Evolutionary conservation across 2,888 invertebrate genomes (phyloP).

Genomic region (Dicranocentrus wangi): DNA sequence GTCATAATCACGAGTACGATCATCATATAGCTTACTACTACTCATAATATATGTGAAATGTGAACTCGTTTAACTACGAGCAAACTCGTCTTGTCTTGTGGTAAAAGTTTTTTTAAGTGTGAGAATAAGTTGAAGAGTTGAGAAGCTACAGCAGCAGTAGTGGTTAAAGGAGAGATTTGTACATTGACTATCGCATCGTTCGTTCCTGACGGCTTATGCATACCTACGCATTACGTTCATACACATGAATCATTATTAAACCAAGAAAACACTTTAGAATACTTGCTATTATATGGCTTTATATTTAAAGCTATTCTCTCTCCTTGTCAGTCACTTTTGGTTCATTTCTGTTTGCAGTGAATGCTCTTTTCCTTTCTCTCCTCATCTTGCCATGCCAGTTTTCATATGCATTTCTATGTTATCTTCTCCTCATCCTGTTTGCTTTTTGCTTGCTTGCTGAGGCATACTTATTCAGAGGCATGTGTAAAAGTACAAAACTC

Average conservation of each 20-base stretch:
- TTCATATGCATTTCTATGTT: conserved; percentile 12
- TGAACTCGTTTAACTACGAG: background rate
- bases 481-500: background rate
- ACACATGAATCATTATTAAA: conserved; percentile 28
- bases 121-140: no score
- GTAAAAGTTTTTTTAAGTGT: conserved; percentile 21
- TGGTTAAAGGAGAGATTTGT: no score
- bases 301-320: conserved; percentile 2
- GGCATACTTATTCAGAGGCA: conserved; percentile 21
- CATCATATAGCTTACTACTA: no score
- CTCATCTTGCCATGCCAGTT: conserved; percentile 24
- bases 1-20: no score
- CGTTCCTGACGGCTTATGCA: no score
- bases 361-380: conserved; percentile 35
- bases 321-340: conserved; percentile 22
- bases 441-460: conserved; percentile 24
- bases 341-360: conserved; percentile 23
- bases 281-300: background rate
- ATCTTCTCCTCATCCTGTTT: conserved; percentile 10
- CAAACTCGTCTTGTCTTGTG: conserved; percentile 7
- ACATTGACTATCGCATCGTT: no score
- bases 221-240: no score
- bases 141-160: no score
- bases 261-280: background rate
- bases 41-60: no score